Conservation (phyloP, 2,797 vertebrate genomes). For the Malurus splendens region DNA sequence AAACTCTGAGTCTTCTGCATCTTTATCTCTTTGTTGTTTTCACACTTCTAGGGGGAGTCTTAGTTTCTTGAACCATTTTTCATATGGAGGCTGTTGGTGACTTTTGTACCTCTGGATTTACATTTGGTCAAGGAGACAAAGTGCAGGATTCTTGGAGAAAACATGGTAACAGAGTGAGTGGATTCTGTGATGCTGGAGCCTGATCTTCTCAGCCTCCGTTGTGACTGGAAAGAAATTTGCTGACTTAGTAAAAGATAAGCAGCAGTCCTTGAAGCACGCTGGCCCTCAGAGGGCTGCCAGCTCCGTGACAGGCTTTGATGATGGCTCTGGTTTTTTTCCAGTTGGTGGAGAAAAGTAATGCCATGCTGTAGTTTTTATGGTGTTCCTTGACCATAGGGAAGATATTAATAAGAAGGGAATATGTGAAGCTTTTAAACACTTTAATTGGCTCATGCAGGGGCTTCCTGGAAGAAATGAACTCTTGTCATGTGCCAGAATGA, state of each 20-base stretch:
- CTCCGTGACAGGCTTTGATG: not conserved
- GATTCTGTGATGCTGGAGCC: not conserved
- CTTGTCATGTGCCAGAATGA: not conserved
- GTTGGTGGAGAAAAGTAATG: not conserved
- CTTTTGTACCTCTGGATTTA: not conserved
- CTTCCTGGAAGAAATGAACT: not conserved
- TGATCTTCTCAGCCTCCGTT: not conserved
- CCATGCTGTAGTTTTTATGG: not conserved
- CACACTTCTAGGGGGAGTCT: not conserved
- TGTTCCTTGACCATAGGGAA: not conserved
- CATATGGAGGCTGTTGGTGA: not conserved
- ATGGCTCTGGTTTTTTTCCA: not conserved
- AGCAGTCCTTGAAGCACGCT: not conserved
- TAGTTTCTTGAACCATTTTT: not conserved
- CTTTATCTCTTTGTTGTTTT: not conserved
- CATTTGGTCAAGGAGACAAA: not conserved
- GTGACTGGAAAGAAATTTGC: not conserved
- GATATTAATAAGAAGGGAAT: not conserved
- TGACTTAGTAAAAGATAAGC: not conserved
- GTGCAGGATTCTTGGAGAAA: not conserved
- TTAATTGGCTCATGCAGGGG: not conserved
- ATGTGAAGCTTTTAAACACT: not conserved
- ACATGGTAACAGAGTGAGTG: not conserved
- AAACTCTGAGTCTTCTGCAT: not conserved
- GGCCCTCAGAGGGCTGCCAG: not conserved